Evolutionary conservation across 1,140 invertebrate genomes (phyloP).

Genomic region (Microplitis demolitor): DNA sequence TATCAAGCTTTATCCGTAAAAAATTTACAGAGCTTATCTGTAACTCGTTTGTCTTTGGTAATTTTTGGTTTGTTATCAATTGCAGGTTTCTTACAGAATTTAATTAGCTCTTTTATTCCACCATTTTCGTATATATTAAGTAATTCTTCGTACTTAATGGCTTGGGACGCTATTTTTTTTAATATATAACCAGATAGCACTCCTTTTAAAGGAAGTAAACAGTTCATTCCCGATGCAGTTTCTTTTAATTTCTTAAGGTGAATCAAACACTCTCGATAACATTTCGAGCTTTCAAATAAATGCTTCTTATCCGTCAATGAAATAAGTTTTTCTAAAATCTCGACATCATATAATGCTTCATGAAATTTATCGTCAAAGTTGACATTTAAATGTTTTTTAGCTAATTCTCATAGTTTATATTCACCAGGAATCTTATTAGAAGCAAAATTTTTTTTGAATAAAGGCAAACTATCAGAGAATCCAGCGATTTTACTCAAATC

Average conservation of each 20-base stretch:
- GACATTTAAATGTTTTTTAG: constrained; percentile 18
- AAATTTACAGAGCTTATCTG: constrained; percentile 10
- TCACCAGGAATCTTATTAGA: constrained; percentile 15
- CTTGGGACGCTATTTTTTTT: constrained; percentile 25
- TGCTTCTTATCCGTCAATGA: constrained; percentile 15
- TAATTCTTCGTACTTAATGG: constrained; percentile 17
- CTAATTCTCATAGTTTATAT: constrained; percentile 22
- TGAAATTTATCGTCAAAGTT: constrained; percentile 24
- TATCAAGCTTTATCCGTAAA: background rate
- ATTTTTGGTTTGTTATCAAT: constrained; percentile 20
- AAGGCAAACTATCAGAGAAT: constrained; percentile 22
- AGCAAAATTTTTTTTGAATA: constrained; percentile 18
- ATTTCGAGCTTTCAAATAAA: constrained; percentile 7
- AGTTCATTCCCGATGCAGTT: background rate
- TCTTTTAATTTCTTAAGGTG: constrained; percentile 2
- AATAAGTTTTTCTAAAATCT: constrained; percentile 28
- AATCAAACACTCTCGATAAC: constrained; percentile 7
- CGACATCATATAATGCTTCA: constrained; percentile 33
- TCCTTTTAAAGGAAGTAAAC: constrained; percentile 14
- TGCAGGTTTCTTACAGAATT: constrained; percentile 10
- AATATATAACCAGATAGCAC: constrained; percentile 26
- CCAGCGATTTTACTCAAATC: constrained; percentile 22
- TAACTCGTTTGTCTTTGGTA: constrained; percentile 23
- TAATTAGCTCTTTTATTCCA: constrained; percentile 13
- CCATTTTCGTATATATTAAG: constrained; percentile 8